phyloP scores from a whole-genome alignment of 2,888 invertebrate species.

The Spisula solida region DNA sequence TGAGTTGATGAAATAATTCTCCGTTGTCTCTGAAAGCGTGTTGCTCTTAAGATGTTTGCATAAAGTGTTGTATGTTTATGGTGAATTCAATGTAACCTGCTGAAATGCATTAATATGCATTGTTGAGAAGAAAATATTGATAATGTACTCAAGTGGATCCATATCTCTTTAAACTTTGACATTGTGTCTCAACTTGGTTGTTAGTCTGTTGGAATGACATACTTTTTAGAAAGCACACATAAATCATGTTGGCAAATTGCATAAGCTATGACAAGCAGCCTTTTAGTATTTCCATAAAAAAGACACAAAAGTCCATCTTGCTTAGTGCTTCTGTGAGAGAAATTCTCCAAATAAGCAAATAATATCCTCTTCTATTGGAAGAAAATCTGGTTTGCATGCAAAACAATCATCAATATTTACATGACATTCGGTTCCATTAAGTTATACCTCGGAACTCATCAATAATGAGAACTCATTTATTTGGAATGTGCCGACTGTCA shows the following conservation, averaged over 20 bases:
- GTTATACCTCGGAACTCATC: neutral
- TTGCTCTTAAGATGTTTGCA: no score
- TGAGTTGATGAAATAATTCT: no score
- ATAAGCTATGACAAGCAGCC: neutral
- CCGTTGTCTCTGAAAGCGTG: no score
- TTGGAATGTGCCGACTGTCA: no score
- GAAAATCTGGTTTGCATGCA: constrained; percentile 10
- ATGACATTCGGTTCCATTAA: constrained; percentile 1
- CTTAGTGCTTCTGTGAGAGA: neutral
- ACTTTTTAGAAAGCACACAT: neutral
- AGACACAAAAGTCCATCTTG: neutral
- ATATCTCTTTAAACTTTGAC: no score
- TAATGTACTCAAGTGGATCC: no score
- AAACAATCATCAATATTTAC: constrained; percentile 28
- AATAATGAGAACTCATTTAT: constrained; percentile 9
- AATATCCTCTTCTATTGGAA: neutral
- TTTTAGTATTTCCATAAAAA: constrained; percentile 16
- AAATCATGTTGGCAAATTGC: constrained; percentile 2
- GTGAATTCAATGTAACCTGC: no score
- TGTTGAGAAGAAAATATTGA: no score
- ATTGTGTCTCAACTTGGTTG: neutral
- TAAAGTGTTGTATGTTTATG: no score
- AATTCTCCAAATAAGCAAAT: neutral
- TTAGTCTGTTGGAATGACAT: neutral
- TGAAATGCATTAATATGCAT: no score